Percentiles rank a stretch among this genome's conserved stretches.
Conservation (phyloP, 1,140 invertebrate genomes). For the Laupala kohalensis region DNA sequence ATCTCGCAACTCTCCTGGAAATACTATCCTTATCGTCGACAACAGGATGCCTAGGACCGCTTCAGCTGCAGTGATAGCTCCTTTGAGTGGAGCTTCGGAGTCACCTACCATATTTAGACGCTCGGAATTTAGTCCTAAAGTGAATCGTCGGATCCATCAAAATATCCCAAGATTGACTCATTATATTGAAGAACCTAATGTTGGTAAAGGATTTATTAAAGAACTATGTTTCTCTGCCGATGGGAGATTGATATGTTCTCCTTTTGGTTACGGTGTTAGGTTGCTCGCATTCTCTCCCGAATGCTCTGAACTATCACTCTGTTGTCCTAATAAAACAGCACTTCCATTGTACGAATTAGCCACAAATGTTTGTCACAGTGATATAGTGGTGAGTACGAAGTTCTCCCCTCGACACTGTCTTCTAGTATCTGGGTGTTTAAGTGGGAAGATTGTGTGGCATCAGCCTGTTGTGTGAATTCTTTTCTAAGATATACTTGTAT, state of each 20-base stretch:
- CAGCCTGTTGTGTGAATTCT: conserved; percentile 39
- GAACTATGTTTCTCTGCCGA: conserved; percentile 82
- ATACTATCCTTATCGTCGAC: background rate
- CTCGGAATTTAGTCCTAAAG: background rate
- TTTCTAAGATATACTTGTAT: background rate
- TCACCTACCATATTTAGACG: background rate
- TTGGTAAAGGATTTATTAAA: conserved; percentile 72
- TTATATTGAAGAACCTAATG: conserved; percentile 75
- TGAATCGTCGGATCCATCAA: conserved; percentile 34
- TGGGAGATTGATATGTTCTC: conserved; percentile 77
- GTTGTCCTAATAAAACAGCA: conserved; percentile 38
- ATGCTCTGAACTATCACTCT: conserved; percentile 65
- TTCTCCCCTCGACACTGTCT: conserved; percentile 76
- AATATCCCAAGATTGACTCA: conserved; percentile 69
- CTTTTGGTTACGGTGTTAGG: conserved; percentile 70
- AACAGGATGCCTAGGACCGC: background rate
- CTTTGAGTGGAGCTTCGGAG: background rate
- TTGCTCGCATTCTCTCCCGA: conserved; percentile 63
- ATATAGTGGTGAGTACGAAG: conserved; percentile 81
- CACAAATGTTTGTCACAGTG: conserved; percentile 56
- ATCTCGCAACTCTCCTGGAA: background rate
- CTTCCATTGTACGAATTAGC: conserved; percentile 45
- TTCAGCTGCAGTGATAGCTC: background rate
- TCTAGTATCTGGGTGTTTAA: conserved; percentile 76
- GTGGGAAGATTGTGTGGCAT: conserved; percentile 79